Evolutionary conservation across 64 coral and sea anemone species (phyloP).

Genomic region (Stichodactyla mertensii): DNA sequence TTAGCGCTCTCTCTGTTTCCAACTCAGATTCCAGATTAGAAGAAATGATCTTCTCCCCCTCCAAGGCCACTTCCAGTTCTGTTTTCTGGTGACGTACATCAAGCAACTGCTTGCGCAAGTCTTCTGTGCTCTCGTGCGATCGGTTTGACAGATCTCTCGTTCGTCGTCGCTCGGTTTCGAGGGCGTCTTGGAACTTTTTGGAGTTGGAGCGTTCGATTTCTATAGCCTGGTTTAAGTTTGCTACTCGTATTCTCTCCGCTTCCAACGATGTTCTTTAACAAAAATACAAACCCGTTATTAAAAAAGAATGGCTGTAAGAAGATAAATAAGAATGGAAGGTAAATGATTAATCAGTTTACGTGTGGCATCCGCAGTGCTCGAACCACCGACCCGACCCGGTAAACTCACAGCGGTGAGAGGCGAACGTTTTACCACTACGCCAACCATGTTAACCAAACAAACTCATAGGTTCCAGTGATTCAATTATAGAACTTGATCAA

Average conservation of each 20-base stretch:
- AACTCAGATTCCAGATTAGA: constrained; percentile 78
- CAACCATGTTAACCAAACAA: no score
- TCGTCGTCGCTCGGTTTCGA: constrained; percentile 61
- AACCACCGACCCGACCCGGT: no score
- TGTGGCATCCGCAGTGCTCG: no score
- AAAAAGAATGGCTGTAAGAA: no score
- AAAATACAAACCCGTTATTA: background rate
- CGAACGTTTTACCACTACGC: no score
- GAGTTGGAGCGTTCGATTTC: constrained; percentile 79
- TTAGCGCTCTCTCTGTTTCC: constrained; percentile 60
- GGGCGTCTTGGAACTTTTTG: constrained; percentile 73
- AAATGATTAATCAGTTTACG: no score
- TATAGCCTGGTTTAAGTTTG: constrained; percentile 72
- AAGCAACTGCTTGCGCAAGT: constrained; percentile 57
- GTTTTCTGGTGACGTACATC: constrained; percentile 42
- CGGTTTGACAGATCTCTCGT: constrained; percentile 57
- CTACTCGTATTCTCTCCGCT: constrained; percentile 64
- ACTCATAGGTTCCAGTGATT: no score
- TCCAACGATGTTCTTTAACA: constrained; percentile 65
- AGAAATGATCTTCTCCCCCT: constrained; percentile 61
- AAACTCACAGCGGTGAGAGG: no score
- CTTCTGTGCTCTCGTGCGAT: constrained; percentile 43
- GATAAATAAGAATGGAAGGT: no score
- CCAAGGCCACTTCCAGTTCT: constrained; percentile 60
- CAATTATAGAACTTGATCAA: no score